Evolutionary conservation across 92 coral and sea anemone species (phyloP).

Genomic region (Muricea muricata): DNA sequence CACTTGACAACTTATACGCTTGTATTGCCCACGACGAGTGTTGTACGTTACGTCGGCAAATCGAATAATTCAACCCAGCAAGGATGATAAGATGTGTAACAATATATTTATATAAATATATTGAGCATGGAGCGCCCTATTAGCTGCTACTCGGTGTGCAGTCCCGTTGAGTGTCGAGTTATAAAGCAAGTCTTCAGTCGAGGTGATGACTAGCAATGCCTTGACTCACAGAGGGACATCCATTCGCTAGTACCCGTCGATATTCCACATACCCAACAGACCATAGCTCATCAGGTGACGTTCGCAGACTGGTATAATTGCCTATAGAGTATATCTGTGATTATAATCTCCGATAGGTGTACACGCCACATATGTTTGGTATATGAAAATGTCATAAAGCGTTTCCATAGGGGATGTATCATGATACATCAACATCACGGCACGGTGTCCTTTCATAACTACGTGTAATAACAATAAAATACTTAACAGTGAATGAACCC

Average conservation of each 20-base stretch:
- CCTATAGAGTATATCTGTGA: neutral
- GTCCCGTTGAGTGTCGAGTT: neutral
- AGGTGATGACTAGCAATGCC: slow-evolving; percentile 34
- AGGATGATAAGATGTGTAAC: neutral
- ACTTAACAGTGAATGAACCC: neutral
- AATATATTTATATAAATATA: neutral
- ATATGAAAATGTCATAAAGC: neutral
- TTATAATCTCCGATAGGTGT: neutral
- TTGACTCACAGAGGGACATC: slow-evolving; percentile 27
- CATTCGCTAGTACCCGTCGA: neutral
- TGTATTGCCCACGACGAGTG: neutral
- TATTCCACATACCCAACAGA: too few species aligned
- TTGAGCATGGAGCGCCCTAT: neutral
- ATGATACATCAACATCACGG: neutral
- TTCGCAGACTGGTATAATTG: neutral
- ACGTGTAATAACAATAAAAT: neutral
- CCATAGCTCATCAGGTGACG: neutral
- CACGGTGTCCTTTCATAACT: neutral
- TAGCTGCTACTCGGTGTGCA: neutral
- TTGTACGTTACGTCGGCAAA: neutral
- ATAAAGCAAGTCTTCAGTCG: neutral
- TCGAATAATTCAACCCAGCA: neutral
- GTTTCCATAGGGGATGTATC: neutral
- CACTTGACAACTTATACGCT: neutral
- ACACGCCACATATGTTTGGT: neutral